A percentile compares a stretch with the other conserved stretches of the same genome.
Evolutionary conservation across 2,113 vertebrate genomes (phyloP).

Genomic region (Psephotus haematonotus): DNA sequence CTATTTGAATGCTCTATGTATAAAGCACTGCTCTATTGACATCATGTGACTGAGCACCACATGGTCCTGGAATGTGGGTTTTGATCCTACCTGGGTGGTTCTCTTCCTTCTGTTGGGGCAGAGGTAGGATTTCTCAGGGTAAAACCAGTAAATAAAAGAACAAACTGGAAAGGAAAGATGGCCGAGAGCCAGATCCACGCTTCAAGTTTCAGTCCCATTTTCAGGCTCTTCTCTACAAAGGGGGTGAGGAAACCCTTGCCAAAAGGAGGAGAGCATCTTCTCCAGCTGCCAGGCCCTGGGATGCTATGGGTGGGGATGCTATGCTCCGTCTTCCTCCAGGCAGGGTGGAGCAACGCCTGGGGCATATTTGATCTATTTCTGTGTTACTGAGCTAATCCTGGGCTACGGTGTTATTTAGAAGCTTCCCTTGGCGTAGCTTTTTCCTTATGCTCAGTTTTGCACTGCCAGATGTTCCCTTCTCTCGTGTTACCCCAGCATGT

Average conservation of each 20-base stretch:
- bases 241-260: background rate
- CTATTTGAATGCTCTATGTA: background rate
- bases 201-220: background rate
- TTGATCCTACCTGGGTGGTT: background rate
- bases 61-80: no score
- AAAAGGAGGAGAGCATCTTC: background rate
- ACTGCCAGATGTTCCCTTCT: background rate
- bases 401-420: background rate
- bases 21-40: accelerated
- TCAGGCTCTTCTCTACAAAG: background rate
- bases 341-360: background rate
- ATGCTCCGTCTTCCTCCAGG: background rate
- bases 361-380: background rate
- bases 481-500: accelerated
- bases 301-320: background rate
- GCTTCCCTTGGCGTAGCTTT: background rate
- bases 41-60: accelerated
- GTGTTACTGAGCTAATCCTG: background rate
- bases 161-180: background rate
- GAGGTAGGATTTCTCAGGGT: background rate
- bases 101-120: background rate
- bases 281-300: background rate
- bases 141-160: background rate
- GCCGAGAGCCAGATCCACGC: background rate
- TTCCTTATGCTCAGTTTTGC: accelerated